Percentiles rank a stretch among this genome's conserved stretches.
Conservation (phyloP, 2,888 invertebrate genomes). For the Lacanobia oleracea region DNA sequence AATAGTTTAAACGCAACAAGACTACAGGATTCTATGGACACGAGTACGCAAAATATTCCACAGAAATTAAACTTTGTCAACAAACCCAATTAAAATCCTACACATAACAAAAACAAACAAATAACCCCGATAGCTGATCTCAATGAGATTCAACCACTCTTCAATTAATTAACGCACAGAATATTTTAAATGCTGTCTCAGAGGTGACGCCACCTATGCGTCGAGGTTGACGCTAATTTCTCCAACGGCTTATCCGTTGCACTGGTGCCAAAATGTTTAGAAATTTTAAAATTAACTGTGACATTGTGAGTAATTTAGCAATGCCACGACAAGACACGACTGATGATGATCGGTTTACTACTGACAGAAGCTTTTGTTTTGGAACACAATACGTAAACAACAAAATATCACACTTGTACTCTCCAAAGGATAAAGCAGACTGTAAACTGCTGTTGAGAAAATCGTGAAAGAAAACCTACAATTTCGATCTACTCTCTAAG, state of each 20-base stretch:
- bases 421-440: neutral
- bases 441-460: neutral
- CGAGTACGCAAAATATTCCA: neutral
- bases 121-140: constrained; percentile 2
- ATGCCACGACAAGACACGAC: constrained; percentile 37
- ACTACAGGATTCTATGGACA: neutral
- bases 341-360: constrained; percentile 41
- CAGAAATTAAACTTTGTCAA: neutral
- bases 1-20: neutral
- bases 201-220: constrained; percentile 33
- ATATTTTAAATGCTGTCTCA: constrained; percentile 49
- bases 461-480: too few species aligned
- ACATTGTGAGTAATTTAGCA: constrained; percentile 68
- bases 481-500: too few species aligned
- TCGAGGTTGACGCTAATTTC: constrained; percentile 56
- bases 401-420: neutral
- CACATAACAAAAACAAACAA: constrained; percentile 17
- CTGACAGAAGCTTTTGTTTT: constrained; percentile 49
- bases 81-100: constrained; percentile 19
- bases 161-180: constrained; percentile 48
- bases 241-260: constrained; percentile 50
- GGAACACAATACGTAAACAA: constrained; percentile 1
- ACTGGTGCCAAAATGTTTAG: constrained; percentile 68
- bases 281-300: constrained; percentile 69
- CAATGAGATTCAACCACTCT: constrained; percentile 14